A percentile compares a stretch with the other conserved stretches of the same genome.
Evolutionary conservation across 2,888 invertebrate genomes (phyloP).

Genomic region (Drosophila limbata): DNA sequence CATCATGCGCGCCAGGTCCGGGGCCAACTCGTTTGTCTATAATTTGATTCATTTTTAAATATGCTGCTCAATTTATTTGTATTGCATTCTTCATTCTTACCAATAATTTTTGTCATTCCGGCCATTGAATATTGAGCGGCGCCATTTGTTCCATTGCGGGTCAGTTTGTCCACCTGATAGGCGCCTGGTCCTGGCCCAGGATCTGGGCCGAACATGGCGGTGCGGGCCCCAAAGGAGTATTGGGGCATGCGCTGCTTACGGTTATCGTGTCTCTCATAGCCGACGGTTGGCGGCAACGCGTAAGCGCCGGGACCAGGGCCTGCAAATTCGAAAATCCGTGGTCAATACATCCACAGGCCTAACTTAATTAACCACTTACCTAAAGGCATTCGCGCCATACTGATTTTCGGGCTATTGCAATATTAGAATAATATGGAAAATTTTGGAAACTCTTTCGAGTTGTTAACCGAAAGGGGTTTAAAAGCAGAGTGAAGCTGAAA

Average conservation of each 20-base stretch:
- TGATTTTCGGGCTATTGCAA: too few species aligned
- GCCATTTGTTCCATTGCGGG: conserved; percentile 75
- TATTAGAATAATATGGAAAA: conserved; percentile 60
- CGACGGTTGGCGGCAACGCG: conserved; percentile 87
- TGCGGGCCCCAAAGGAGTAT: conserved; percentile 81
- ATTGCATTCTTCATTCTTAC: conserved; percentile 37
- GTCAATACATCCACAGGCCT: rapidly evolving
- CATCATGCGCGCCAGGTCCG: conserved; percentile 82
- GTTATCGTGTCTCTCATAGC: conserved; percentile 87
- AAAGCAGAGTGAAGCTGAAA: conserved; percentile 21
- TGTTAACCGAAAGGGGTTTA: conserved; percentile 41
- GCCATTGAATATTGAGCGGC: conserved; percentile 86
- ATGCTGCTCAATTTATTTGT: neutral
- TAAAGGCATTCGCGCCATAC: too few species aligned
- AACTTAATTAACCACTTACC: conserved; percentile 41
- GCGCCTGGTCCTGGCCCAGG: conserved; percentile 83
- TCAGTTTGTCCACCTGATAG: conserved; percentile 76
- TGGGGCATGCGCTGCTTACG: conserved; percentile 86
- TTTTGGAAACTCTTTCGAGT: conserved; percentile 72
- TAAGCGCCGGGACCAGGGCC: conserved; percentile 89
- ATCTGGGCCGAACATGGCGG: conserved; percentile 33
- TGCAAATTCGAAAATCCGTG: conserved; percentile 43
- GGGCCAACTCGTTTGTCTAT: conserved; percentile 78
- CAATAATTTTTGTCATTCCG: conserved; percentile 72
- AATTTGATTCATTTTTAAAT: neutral